Conservation (phyloP, 2,888 invertebrate species). For the Drosophila conformis region DNA sequence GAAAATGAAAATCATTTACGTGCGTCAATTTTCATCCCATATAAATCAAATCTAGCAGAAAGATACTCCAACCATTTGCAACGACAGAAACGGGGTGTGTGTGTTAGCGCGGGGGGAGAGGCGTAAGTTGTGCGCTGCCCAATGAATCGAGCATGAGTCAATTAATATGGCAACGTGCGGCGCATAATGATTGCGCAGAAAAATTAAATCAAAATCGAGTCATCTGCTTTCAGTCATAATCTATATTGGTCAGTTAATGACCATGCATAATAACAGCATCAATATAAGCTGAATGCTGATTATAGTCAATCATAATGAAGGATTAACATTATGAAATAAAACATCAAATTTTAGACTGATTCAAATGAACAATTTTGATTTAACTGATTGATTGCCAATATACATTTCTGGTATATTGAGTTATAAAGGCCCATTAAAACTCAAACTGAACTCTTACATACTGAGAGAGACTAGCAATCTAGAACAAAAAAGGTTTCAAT, state of each 20-base stretch:
- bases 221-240: conserved; percentile 29
- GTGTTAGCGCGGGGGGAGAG: neutral
- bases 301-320: conserved; percentile 1
- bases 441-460: neutral
- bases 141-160: conserved; percentile 55
- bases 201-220: conserved; percentile 43
- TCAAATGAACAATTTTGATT: neutral
- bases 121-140: conserved; percentile 8
- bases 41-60: conserved; percentile 71
- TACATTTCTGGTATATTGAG: neutral
- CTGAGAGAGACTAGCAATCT: neutral
- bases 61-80: conserved; percentile 27
- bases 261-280: conserved; percentile 16
- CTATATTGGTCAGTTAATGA: conserved; percentile 45
- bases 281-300: conserved; percentile 15
- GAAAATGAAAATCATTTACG: conserved; percentile 80
- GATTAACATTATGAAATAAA: neutral
- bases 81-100: neutral
- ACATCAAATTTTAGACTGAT: neutral
- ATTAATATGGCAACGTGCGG: conserved; percentile 70
- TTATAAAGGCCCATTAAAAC: neutral
- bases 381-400: neutral
- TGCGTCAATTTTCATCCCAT: conserved; percentile 73
- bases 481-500: neutral
- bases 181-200: conserved; percentile 54